Evolutionary conservation across 1,140 invertebrate genomes (phyloP).

Genomic region (Eulimnadia texana): DNA sequence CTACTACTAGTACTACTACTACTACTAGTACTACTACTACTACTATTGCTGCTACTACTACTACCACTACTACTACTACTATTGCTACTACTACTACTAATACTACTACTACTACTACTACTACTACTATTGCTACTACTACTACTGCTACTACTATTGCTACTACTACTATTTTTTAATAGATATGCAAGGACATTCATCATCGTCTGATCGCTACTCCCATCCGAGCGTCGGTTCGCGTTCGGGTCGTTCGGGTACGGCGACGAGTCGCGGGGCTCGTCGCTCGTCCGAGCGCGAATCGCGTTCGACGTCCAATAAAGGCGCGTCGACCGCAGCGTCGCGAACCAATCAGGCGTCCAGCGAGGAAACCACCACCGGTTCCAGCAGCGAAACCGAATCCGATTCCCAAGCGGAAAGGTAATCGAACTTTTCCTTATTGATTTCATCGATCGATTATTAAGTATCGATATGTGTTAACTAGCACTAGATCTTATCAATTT

Average conservation of each 20-base stretch:
- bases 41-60: too few relatives aligned
- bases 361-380: constrained; percentile 9
- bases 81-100: too few relatives aligned
- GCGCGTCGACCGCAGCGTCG: neutral
- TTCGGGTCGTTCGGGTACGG: constrained; percentile 1
- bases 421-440: too few relatives aligned
- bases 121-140: too few relatives aligned
- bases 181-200: neutral
- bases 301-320: constrained; percentile 8
- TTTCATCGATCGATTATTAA: too few relatives aligned
- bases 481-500: neutral
- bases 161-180: neutral
- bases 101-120: too few relatives aligned
- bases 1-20: too few relatives aligned
- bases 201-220: constrained; percentile 13
- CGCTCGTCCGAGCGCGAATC: too few relatives aligned
- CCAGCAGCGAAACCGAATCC: constrained; percentile 14
- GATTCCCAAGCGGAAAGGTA: constrained; percentile 14
- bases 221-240: constrained; percentile 14
- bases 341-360: constrained; percentile 6
- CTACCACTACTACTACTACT: too few relatives aligned
- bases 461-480: neutral
- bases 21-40: too few relatives aligned
- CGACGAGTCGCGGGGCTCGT: neutral
- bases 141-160: neutral